Base-by-base conservation (phyloP, 2,888 invertebrate species). In the Andrena bicolor region DNA sequence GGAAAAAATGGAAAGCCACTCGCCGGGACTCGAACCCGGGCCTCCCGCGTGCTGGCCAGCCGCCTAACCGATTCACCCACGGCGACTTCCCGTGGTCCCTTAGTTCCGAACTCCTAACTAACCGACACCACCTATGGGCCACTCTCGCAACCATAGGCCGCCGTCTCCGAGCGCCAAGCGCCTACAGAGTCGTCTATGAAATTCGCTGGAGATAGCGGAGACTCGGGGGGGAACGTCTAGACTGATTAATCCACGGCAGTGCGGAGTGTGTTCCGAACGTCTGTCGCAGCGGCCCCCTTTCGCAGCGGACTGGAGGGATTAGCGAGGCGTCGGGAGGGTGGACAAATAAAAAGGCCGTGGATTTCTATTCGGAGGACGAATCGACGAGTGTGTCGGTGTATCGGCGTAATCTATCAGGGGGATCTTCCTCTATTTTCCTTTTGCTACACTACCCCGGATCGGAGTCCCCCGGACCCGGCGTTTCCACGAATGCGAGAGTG, bases 391-490 rank as follows among this genome's bases (percentile, higher is more conserved):
- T 65, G 73, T 65, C 76, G 60, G 63, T 86, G 82, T 78, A 84
- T 82, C 80, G 72, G 20, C 76, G 85, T 76, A 85, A 86, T 86
- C 87, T 75, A 86, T 85, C 83, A 75, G 65, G 60, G 30, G 51
- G 64, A 71, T 64, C 69, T 68, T 80, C 51, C 80, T 81, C 77
- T 61, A 77, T 79, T 81, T 77, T 81, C 51, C 32, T 65, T 76
- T 61, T 60, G 65, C 4, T 26, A 5, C 60, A 51, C 26, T 61
- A 53, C 20, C 64, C 48, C 10, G 8, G 26, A 53, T 56, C 49
- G 61, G 26, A 64, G 8, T 23, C 35, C 48, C 10, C 26, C 53
- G 16, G 16, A 13, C 26, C 28, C 32, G 28, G 8, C 23, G 63
- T 41, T 63, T 23, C 28, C 56, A 56, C 30, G 48, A 41, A 68